A percentile compares a stretch with the other conserved stretches of the same genome.
These are phyloP conservation scores for Eleginops maclovinus DNA, from an alignment of 2,113 vertebrate species.

Conservation along the genomic window DNA sequence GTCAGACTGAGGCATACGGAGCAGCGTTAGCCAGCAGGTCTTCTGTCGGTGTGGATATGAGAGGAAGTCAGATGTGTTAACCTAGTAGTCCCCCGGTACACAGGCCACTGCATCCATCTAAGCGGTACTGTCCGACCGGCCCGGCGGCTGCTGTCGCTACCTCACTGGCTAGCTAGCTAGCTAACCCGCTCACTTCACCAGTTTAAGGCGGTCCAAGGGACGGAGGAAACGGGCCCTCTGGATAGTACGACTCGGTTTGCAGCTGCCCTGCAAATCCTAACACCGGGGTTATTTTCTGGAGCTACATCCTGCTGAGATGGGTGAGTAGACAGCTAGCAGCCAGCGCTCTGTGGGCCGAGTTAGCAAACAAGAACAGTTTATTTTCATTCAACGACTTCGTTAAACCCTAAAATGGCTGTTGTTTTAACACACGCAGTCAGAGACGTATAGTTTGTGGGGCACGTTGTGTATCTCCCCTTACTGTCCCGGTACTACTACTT, in stretches of 20 bases:
- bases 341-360: not conserved
- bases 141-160: constrained; percentile 20
- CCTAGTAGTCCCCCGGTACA: constrained; percentile 35
- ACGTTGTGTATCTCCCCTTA: not conserved
- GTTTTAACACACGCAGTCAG: not conserved
- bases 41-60: constrained; percentile 48
- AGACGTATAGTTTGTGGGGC: not conserved
- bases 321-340: constrained; percentile 66
- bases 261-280: constrained; percentile 60
- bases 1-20: constrained; percentile 33
- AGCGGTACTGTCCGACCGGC: constrained; percentile 33
- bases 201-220: not conserved
- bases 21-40: constrained; percentile 36
- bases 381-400: not conserved
- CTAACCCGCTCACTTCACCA: constrained; percentile 35
- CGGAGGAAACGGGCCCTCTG: constrained; percentile 75
- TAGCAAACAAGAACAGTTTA: constrained; percentile 5
- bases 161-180: constrained; percentile 29
- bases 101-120: constrained; percentile 48
- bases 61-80: constrained; percentile 56
- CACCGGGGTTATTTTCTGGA: constrained; percentile 41
- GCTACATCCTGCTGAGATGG: constrained; percentile 68
- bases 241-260: constrained; percentile 56
- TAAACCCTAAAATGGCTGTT: not conserved
- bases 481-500: not conserved